phyloP scores from a whole-genome alignment of 2,797 vertebrate genomes.

The Catostomus latipinnis region DNA sequence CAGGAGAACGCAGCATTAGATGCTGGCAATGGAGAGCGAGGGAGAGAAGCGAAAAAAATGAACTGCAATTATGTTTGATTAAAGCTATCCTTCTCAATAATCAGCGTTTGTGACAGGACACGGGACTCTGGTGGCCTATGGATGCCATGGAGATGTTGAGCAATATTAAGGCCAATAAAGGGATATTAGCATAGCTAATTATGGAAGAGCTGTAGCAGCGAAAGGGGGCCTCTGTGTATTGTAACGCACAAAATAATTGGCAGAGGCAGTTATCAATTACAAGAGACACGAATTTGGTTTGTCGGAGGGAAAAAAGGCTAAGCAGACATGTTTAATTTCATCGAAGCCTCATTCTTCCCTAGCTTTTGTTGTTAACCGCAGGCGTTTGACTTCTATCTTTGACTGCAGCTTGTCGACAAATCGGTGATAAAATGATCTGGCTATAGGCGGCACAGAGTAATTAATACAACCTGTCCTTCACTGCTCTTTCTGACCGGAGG shows the following conservation, averaged over 20 bases:
- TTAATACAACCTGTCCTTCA: conserved; percentile 88
- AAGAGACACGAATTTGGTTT: conserved; percentile 92
- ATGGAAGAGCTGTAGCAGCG: conserved; percentile 98
- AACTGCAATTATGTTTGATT: conserved; percentile 99
- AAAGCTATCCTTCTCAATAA: conserved; percentile 99
- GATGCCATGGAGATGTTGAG: conserved; percentile 99
- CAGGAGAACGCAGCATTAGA: conserved; percentile 99
- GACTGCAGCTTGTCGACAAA: conserved; percentile 83
- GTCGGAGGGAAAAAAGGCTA: conserved; percentile 80
- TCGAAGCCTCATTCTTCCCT: conserved; percentile 66
- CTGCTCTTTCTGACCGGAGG: conserved; percentile 91
- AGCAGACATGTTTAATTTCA: conserved; percentile 84
- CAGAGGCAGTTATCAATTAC: conserved; percentile 99
- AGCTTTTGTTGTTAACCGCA: conserved; percentile 62
- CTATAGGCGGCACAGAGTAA: conserved; percentile 83
- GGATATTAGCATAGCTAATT: conserved; percentile 99
- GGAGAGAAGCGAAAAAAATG: conserved; percentile 92
- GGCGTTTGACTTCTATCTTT: conserved; percentile 78
- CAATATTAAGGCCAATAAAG: conserved; percentile 99
- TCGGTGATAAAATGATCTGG: conserved; percentile 89
- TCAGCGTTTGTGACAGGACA: conserved; percentile 99
- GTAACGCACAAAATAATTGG: conserved; percentile 99
- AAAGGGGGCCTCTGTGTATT: conserved; percentile 99
- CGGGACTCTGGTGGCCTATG: conserved; percentile 96
- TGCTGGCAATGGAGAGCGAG: conserved; percentile 94